phyloP scores from a whole-genome alignment of 2,888 invertebrate genomes.

The Zaprionus bogoriensis region DNA sequence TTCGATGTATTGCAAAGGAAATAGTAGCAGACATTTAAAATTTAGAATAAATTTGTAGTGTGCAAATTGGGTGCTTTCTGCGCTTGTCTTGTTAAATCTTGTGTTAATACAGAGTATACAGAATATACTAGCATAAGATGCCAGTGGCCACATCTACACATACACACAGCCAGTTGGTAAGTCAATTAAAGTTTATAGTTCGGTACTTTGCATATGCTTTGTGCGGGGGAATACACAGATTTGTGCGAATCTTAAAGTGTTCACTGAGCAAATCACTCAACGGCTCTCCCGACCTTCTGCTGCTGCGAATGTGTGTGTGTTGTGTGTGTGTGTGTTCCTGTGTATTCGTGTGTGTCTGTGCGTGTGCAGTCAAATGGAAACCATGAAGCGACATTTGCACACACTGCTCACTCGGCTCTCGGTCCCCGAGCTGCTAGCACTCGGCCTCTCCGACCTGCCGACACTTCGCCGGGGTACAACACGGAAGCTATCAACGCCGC shows the following conservation, averaged over 20 bases:
- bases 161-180: constrained; percentile 36
- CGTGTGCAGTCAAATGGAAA: constrained; percentile 58
- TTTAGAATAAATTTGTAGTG: no score
- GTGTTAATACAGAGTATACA: no score
- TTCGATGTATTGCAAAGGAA: no score
- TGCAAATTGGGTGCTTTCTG: no score
- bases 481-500: constrained; percentile 54
- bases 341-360: constrained; percentile 8
- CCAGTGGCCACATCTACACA: background rate
- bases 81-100: no score
- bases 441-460: no score
- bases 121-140: no score
- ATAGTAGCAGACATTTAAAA: no score
- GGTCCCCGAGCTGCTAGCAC: no score
- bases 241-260: constrained; percentile 24
- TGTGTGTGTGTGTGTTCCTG: background rate
- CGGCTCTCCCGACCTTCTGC: no score
- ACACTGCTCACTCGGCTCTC: constrained; percentile 8
- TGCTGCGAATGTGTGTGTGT: no score
- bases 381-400: constrained; percentile 52
- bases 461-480: no score
- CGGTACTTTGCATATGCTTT: constrained; percentile 38
- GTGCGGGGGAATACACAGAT: background rate
- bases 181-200: constrained; percentile 66
- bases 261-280: constrained; percentile 50